phyloP scores from a whole-genome alignment of 2,113 vertebrate species.

The Micromys minutus region DNA sequence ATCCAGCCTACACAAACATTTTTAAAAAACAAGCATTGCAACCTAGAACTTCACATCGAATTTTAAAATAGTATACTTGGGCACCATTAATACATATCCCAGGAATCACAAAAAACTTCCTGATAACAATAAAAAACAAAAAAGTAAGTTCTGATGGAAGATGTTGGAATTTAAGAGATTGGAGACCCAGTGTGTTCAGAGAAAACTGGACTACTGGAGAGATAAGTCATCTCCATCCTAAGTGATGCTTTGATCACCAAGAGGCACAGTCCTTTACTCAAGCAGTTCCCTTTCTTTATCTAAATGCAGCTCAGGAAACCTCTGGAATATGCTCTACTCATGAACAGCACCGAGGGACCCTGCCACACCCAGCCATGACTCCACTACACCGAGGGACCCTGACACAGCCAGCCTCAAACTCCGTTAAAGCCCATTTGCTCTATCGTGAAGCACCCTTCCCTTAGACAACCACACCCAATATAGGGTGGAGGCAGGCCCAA shows the following conservation, averaged over 20 bases:
- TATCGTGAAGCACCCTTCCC: not conserved
- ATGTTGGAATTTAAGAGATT: not conserved
- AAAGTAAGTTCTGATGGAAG: not conserved
- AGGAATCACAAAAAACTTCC: not conserved
- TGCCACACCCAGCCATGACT: not conserved
- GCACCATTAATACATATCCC: not conserved
- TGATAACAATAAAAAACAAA: not conserved
- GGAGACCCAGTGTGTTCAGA: not conserved
- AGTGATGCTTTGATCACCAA: not conserved
- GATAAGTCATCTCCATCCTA: not conserved
- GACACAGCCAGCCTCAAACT: accelerated
- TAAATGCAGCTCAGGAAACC: not conserved
- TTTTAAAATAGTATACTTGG: not conserved
- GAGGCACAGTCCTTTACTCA: not conserved
- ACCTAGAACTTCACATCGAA: not conserved
- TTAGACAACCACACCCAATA: not conserved
- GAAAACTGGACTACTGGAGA: not conserved
- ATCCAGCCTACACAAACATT: not conserved
- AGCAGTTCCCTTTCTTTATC: not conserved
- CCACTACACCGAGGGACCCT: not conserved
- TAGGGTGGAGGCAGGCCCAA: not conserved
- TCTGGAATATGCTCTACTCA: not conserved
- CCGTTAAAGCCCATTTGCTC: not conserved
- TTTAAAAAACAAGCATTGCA: not conserved
- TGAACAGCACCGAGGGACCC: not conserved